Base-by-base conservation (phyloP, 1,140 invertebrate genomes). In the Drosophila serrata region DNA sequence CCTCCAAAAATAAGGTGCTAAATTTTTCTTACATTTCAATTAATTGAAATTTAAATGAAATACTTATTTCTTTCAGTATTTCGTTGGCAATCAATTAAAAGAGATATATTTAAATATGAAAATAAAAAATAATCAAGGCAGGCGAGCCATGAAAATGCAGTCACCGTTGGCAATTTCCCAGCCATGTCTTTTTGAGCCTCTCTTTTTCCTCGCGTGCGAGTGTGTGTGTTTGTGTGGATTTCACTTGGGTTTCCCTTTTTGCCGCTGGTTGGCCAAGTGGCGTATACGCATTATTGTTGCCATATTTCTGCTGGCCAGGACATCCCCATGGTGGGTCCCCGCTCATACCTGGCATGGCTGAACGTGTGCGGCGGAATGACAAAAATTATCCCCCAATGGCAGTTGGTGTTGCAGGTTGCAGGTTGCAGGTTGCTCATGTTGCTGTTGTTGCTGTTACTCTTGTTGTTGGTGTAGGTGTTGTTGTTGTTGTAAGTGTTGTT, bases 231-330 rank as follows among this genome's bases (percentile, higher is more conserved):
- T 62, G n/a, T 19, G 37, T 22, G 12, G 24, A 24, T 49, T 35
- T 64, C n/a, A 45, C 17, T 40, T 31, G 33, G 3, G 13, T 22
- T 29, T 39, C 27, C 13, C n/a, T 37, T 68, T 35, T 31, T 49
- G n/a, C 37, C 19, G 12, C 27, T 48, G 46, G 46, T 15, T 48
- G 69, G 15, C 67, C 51, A 72, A 69, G 67, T 73, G 69, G 65
- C 69, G 69, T 59, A 59, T 72, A 73, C 69, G 69, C 69, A 73
- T 72, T 72, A 59, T 58, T 58, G 65, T 48, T 69, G 68, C 64
- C 68, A 69, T 72, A 72, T 72, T 72, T 70, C 37, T 69, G 64
- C 46, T 37, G 48, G 37, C 59, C 35, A 29, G 15, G 29, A 29
- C 29, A 5, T 8, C 15, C 13, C 22, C 24, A n/a, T n/a, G n/a